These are phyloP conservation scores for Colinus virginianus DNA, from an alignment of 2,113 vertebrate species.

Conservation along the genomic window DNA sequence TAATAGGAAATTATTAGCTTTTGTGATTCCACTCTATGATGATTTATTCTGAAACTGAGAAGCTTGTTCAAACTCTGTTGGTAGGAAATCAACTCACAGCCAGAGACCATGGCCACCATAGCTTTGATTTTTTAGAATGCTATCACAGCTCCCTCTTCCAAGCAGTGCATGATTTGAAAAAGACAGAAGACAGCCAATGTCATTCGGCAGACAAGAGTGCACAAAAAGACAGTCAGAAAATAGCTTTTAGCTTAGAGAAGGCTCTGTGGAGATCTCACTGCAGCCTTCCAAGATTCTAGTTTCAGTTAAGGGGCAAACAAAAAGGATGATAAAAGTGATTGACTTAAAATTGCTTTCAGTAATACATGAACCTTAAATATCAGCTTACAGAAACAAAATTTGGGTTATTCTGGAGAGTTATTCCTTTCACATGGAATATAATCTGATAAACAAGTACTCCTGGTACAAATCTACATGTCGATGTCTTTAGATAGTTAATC, in stretches of 20 bases:
- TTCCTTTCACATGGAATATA: background rate
- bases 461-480: background rate
- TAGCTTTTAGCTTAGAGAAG: too few species aligned
- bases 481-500: background rate
- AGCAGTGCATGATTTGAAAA: background rate
- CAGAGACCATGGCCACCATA: background rate
- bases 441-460: background rate
- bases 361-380: background rate
- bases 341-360: background rate
- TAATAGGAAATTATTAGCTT: background rate
- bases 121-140: background rate
- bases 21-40: background rate
- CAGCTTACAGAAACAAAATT: background rate
- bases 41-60: background rate
- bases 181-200: background rate
- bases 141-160: background rate
- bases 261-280: too few species aligned
- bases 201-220: background rate
- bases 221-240: background rate
- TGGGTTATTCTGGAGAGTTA: background rate
- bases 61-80: background rate
- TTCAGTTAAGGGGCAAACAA: background rate
- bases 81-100: background rate
- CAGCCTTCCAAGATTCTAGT: background rate
- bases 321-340: background rate